Base-by-base conservation (phyloP, 2,888 invertebrate species). In the Sylvicola cinctus region DNA sequence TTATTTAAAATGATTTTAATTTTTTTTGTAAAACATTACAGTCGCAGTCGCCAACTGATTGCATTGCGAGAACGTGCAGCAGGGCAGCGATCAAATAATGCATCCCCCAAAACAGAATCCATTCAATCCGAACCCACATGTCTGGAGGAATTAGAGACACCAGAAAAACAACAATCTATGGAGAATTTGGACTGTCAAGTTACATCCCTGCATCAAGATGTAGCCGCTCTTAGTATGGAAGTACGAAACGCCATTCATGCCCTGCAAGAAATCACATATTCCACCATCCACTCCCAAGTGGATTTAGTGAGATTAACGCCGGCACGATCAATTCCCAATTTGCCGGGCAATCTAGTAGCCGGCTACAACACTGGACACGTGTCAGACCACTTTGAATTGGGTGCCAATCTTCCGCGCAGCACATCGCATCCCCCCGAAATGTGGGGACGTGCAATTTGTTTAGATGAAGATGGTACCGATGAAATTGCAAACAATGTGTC, bases 391-490 rank as follows among this genome's bases (percentile, higher is more conserved):
- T 2, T 17, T 29, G n/a, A 36, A 60, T 3, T 66, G 64, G 39
- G 58, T 68, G n/a, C n/a, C n/a, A n/a, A n/a, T n/a, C n/a, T n/a
- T n/a, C n/a, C 78, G 2, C 65, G 83, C 38, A 75, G 79, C 49
- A 76, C 77, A 36, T 84, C 83, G 3, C 83, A 84, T 58, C 83
- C 83, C 1, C 80, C 83, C 1, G 83, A 83, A 46, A 80, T 81
- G 41, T 77, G 83, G 54, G 74, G 74, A 45, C 77, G 80, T 67
- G n/a, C n/a, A n/a, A n/a, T n/a, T n/a, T n/a, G n/a, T n/a, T n/a
- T n/a, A n/a, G n/a, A n/a, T n/a, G n/a, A n/a, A n/a, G n/a, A n/a
- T n/a, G n/a, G n/a, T n/a, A n/a, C n/a, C n/a, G 76, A 77, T 45
- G 43, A 52, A 39, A 31, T 25, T 25, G 7, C 10, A 26, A 16